Evolutionary conservation across 2,888 invertebrate genomes (phyloP), one percentile per base, ranked within the genome.

Genomic region (Caenorhabditis wallacei): DNA sequence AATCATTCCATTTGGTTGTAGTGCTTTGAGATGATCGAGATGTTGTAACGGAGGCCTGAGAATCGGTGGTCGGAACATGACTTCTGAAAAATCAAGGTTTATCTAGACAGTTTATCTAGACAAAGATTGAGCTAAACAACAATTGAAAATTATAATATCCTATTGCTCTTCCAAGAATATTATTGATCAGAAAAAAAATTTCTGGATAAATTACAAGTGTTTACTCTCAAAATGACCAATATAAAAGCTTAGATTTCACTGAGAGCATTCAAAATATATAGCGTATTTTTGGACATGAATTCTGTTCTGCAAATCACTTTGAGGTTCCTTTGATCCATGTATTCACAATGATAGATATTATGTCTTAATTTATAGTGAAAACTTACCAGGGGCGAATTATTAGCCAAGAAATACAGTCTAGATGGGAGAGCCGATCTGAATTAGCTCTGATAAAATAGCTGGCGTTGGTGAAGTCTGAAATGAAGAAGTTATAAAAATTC

Each of bases 221-320:
- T 76, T 76, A 76, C 76, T 68, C 76, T 69, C 53, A 22, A 59
- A 26, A n/a, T 68, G 61, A 54, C 53, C 53, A 22, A 61, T 76
- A 61, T 61, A 68, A 51, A 61, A 35, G 59, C 68, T 76, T 76
- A 48, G 68, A 76, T 76, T 76, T 76, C 68, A 75, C 61, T 66
- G 35, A 26, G 57, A 74, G 64, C 46, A 30, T 30, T 3, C 30
- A 30, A n/a, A n/a, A n/a, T n/a, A 48, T 5, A 22, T 35, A 57
- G 30, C 35, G 59, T 71, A 30, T n/a, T n/a, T n/a, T n/a, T n/a
- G n/a, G n/a, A n/a, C n/a, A n/a, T n/a, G n/a, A n/a, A n/a, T 59
- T 57, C n/a, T 18, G 1, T 53, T 46, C 54, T 68, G 53, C 18
- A 59, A 35, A 16, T 18, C 18, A n/a, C n/a, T n/a, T n/a, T n/a